Conservation (phyloP, 2,113 vertebrate species). For the Ardeotis arabs region DNA sequence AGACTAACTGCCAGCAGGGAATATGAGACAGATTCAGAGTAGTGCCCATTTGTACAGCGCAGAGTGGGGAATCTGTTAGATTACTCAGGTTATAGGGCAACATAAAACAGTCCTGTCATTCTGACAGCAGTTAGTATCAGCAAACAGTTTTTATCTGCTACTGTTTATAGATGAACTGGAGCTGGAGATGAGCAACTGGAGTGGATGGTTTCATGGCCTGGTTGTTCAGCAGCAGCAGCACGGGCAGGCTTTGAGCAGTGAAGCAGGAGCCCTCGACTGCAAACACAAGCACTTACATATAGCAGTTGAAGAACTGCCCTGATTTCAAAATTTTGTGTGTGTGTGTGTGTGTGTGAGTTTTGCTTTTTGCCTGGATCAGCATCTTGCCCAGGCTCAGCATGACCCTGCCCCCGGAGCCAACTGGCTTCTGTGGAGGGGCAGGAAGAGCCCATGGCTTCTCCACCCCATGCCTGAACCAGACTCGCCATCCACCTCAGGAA, state of each 20-base stretch:
- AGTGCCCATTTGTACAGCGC: fast-evolving
- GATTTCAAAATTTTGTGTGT: not conserved
- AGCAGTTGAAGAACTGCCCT: fast-evolving
- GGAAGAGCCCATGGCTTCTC: fast-evolving
- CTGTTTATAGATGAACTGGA: not conserved
- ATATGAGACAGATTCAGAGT: not conserved
- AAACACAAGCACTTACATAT: too few relatives aligned
- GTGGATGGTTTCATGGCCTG: fast-evolving
- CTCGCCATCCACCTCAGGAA: not conserved
- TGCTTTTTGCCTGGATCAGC: not conserved
- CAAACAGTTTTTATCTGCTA: not conserved
- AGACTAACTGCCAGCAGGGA: not conserved
- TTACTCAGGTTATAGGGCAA: too few relatives aligned
- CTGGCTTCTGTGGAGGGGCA: too few relatives aligned
- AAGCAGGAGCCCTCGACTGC: not conserved
- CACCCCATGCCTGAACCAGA: fast-evolving
- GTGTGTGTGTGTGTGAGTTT: not conserved
- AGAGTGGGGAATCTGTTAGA: fast-evolving
- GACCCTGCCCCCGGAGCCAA: not conserved
- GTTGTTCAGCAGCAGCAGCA: not conserved
- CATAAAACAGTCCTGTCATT: not conserved
- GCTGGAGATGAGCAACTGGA: too few relatives aligned
- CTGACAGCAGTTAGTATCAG: not conserved
- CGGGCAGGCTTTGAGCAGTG: fast-evolving
- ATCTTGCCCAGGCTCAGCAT: fast-evolving